Base-by-base conservation (phyloP, 1,140 invertebrate species). In the Aphaenogaster ashmeadi region DNA sequence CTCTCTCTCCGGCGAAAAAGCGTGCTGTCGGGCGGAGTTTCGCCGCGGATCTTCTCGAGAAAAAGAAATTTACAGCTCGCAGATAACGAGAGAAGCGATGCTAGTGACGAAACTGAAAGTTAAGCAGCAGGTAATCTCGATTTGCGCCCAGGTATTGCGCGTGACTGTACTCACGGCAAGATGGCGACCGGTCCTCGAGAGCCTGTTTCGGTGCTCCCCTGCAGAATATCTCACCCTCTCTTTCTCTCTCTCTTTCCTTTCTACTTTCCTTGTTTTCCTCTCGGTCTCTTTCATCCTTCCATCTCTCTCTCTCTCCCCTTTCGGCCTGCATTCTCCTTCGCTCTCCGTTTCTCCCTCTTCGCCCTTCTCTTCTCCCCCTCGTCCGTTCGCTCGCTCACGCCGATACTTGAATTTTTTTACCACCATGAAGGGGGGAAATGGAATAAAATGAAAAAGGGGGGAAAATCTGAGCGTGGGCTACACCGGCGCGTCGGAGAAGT, bases 91-190 rank as follows among this genome's bases (percentile, higher is more conserved):
- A 11, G 4, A 41, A 18, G 21, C 54, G n/a, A 8, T 21, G n/a
- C 38, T 4, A 0, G 38, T 41, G n/a, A 67, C 7, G 38, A 69
- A 69, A 69, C 66, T 50, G 71, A 74, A 52, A 74, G 47, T 54
- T 74, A 52, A 50, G 71, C 50, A 38, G 47, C 50, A 36, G 89
- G 90, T 89, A 91, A 71, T 75, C 87, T 56, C 72, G 86, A 88
- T 88, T 89, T 86, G 50, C 87, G 72, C 77, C 91, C 90, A 93
- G 91, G 90, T 92, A 92, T 81, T 93, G 93, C 86, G 87, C 83
- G 86, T 90, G 93, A 94, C 93, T 94, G 93, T 94, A 94, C 93
- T 80, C 86, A 89, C 81, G 87, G 91, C 93, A 94, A 94, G 93
- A 94, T 94, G 93, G 93, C 93, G 93, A 92, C 92, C 78, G 90